Percentiles rank a stretch among this genome's conserved stretches.
Conservation (phyloP, 2,888 invertebrate species). For the Dioctria linearis region DNA sequence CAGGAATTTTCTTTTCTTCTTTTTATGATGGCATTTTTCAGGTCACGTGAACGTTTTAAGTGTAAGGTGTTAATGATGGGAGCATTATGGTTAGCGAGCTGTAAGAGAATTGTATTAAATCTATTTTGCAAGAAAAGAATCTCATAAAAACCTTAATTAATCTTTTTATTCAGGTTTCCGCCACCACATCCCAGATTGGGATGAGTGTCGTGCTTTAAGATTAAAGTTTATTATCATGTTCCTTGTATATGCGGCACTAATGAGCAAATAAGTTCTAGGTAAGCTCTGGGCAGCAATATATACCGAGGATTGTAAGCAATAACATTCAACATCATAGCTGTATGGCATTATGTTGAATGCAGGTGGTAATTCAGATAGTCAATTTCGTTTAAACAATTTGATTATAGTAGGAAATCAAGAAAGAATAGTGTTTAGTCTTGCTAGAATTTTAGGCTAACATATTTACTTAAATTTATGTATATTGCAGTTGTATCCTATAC, state of each 20-base stretch:
- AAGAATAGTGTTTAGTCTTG: too few species aligned
- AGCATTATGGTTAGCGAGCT: not conserved
- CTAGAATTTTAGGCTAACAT: too few species aligned
- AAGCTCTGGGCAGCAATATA: too few species aligned
- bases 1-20: not conserved
- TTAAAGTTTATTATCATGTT: not conserved
- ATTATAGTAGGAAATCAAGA: too few species aligned
- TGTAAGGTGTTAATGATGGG: not conserved
- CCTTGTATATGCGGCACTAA: not conserved
- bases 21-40: not conserved
- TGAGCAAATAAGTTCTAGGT: too few species aligned
- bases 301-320: too few species aligned
- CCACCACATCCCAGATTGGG: not conserved
- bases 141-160: not conserved
- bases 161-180: not conserved
- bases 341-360: too few species aligned
- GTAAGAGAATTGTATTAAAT: not conserved
- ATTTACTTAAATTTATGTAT: too few species aligned
- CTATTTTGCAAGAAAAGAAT: not conserved
- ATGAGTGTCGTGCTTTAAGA: not conserved
- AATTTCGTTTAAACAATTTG: too few species aligned
- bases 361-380: too few species aligned
- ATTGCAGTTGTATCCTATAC: too few species aligned
- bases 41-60: not conserved
- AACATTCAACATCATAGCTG: too few species aligned